Evolutionary conservation across 2,888 invertebrate genomes (phyloP).

Genomic region (Diloba caeruleocephala): DNA sequence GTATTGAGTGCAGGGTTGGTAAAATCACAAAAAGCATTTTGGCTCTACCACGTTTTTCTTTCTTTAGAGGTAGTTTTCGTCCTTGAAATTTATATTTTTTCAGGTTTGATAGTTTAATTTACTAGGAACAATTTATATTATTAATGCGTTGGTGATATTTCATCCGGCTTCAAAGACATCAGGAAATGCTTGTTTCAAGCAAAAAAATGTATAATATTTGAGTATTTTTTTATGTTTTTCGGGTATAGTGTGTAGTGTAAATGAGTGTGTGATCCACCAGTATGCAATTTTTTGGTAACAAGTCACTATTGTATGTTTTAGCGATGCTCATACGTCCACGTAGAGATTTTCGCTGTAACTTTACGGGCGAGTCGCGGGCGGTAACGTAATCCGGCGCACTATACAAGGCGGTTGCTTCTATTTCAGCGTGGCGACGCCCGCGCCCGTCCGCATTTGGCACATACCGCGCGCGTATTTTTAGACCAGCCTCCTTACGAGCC

Average conservation of each 20-base stretch:
- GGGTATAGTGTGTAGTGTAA: constrained; percentile 68
- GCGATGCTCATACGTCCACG: constrained; percentile 40
- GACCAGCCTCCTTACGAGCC: constrained; percentile 59
- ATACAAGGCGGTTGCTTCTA: constrained; percentile 76
- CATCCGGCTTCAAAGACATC: background rate
- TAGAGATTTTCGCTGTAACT: constrained; percentile 40
- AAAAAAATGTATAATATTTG: constrained; percentile 5
- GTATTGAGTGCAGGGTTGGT: no score
- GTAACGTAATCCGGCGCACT: constrained; percentile 84
- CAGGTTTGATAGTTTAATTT: background rate
- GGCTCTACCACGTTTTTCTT: background rate
- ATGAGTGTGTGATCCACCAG: constrained; percentile 51
- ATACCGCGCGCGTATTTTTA: constrained; percentile 76
- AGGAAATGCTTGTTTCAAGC: background rate
- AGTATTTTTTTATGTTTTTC: constrained; percentile 7
- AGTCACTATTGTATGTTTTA: constrained; percentile 14
- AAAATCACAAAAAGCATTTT: no score
- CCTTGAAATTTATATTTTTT: constrained; percentile 14
- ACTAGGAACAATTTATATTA: background rate
- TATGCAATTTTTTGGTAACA: constrained; percentile 11
- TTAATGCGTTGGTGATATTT: background rate
- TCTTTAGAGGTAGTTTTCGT: background rate
- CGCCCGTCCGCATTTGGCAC: constrained; percentile 71
- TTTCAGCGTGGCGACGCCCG: constrained; percentile 63
- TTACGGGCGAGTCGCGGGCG: constrained; percentile 53